These are phyloP conservation scores for Ibycter americanus DNA, from an alignment of 2,797 vertebrate genomes.

Conservation along the genomic window DNA sequence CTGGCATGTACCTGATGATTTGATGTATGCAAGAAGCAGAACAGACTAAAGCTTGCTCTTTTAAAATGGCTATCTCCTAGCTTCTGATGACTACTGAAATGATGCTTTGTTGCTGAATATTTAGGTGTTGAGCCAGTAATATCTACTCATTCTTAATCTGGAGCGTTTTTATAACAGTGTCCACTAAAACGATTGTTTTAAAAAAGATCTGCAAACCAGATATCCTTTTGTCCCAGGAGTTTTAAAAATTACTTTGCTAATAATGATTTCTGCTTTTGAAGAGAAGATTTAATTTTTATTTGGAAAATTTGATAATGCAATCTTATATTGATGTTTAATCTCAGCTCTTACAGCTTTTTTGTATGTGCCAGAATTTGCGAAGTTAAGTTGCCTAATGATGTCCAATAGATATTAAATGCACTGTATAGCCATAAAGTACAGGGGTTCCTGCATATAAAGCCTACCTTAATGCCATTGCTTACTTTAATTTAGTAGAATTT, in stretches of 20 bases:
- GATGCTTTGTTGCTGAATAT: not conserved
- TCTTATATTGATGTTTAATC: not conserved
- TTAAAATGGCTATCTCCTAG: not conserved
- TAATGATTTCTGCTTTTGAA: not conserved
- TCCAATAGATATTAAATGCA: not conserved
- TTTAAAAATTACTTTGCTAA: not conserved
- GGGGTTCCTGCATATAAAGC: not conserved
- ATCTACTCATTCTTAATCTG: not conserved
- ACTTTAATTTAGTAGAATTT: not conserved
- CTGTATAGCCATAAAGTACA: not conserved
- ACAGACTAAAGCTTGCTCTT: not conserved
- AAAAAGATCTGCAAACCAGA: not conserved
- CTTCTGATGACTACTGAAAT: not conserved
- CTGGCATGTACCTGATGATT: not conserved
- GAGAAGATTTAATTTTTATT: not conserved
- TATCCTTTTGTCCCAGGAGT: not conserved
- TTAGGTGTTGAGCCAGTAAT: not conserved
- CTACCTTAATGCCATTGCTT: not conserved
- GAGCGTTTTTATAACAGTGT: not conserved
- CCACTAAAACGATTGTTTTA: not conserved
- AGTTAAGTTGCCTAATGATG: not conserved
- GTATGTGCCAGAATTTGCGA: not conserved
- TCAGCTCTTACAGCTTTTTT: not conserved
- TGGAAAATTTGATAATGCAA: not conserved
- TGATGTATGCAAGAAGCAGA: not conserved